These are phyloP conservation scores for Rhegmatorhina hoffmannsi DNA, from an alignment of 2,113 vertebrate species.

Conservation along the genomic window DNA sequence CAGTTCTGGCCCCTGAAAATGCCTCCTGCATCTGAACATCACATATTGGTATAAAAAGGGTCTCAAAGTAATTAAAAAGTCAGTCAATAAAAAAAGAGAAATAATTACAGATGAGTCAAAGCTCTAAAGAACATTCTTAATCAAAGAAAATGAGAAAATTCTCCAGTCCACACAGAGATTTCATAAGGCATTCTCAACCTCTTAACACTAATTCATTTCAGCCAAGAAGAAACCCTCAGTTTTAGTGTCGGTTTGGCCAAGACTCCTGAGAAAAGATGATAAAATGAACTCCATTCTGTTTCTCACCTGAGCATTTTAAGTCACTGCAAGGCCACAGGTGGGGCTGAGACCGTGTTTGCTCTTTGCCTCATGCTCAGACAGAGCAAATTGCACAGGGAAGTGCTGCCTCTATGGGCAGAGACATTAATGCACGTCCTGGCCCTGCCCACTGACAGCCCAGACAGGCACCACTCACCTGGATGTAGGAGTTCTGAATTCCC, in stretches of 20 bases:
- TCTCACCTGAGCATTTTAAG: neutral
- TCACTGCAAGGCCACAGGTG: neutral
- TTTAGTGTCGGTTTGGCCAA: neutral
- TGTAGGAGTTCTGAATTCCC: slow-evolving; percentile 82
- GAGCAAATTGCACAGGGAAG: neutral
- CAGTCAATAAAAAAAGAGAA: neutral
- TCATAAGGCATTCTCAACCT: neutral
- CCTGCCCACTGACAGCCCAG: neutral
- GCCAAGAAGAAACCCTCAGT: neutral
- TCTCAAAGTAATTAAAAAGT: neutral
- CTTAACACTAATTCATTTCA: neutral
- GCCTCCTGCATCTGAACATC: neutral
- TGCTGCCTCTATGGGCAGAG: neutral
- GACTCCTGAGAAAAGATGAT: neutral
- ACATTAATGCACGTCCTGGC: too few relatives aligned
- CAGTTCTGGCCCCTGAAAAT: neutral
- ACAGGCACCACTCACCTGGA: slow-evolving; percentile 77
- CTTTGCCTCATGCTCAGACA: neutral
- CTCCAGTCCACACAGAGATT: neutral
- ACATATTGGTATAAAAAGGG: neutral
- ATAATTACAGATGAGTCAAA: neutral
- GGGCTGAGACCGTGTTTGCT: neutral
- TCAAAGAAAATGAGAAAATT: neutral
- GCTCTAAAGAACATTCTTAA: neutral
- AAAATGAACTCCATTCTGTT: neutral